Conservation (phyloP, 2,797 vertebrate species). For the Tragelaphus eurycerus region DNA sequence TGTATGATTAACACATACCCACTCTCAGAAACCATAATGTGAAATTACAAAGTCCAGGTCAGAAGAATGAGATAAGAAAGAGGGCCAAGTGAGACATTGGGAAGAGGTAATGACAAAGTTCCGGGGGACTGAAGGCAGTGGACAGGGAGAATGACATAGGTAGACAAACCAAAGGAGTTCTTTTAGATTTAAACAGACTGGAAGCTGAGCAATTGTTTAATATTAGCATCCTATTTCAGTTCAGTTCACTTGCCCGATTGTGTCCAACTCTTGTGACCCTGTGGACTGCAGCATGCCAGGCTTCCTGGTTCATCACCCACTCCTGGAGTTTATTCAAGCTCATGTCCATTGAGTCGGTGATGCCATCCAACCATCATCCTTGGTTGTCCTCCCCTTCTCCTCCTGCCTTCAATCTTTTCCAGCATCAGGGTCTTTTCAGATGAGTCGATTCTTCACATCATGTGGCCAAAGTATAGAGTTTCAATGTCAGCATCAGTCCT, state of each 20-base stretch:
- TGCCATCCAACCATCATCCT: neutral
- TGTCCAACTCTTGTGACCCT: neutral
- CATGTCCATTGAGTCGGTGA: neutral
- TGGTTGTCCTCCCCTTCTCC: neutral
- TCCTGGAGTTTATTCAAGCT: neutral
- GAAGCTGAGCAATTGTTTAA: neutral
- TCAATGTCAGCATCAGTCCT: neutral
- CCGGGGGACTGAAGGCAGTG: neutral
- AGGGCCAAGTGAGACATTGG: neutral
- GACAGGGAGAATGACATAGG: rapidly evolving
- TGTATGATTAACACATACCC: neutral
- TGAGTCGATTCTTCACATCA: neutral
- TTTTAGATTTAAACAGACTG: neutral
- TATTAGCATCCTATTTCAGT: neutral
- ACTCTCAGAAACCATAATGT: no score
- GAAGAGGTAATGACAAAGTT: neutral
- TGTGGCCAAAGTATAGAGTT: neutral
- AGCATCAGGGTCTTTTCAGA: neutral
- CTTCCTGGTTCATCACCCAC: neutral
- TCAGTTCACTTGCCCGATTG: neutral
- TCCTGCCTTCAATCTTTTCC: neutral
- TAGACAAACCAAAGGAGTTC: neutral
- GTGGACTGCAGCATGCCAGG: neutral
- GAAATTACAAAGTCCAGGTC: neutral
- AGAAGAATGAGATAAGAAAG: neutral